Evolutionary conservation across 64 coral and sea anemone genomes (phyloP), one percentile per base, ranked within the genome.

Genomic region (Montipora foliosa): DNA sequence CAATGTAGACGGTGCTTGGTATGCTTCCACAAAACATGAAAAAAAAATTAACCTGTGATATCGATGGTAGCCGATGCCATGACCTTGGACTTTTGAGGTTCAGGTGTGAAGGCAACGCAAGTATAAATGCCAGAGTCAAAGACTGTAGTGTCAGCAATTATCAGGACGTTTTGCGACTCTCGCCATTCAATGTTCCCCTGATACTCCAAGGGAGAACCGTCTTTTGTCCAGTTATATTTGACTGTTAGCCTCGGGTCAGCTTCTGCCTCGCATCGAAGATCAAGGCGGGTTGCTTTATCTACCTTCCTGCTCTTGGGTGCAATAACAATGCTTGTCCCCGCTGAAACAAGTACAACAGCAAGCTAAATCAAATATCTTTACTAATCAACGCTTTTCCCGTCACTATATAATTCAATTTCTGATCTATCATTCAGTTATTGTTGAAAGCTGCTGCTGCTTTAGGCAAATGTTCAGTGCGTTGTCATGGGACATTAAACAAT

Each of bases 91-190:
- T 22, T 47, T 5, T 50, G 10, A 8, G 77, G 90, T 1, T 58
- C 17, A 37, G 89, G 80, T n/a, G 94, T 95, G 44, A 67, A 95
- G 7, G 90, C 90, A 44, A 95, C 85, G 69, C 94, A 95, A 2
- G 90, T 95, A 22, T 95, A 95, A 48, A 73, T 46, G 5, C 80
- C 94, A 62, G 66, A 84, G 48, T 95, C 94, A 50, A 83, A 66
- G 8, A 88, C 60, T 13, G 62, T 89, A 8, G 78, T 91, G 51
- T 87, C 73, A 7, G 47, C 53, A 14, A 95, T 87, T 46, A 22
- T 92, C 48, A 95, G 64, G 58, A 92, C 75, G 5, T 84, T 89
- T 47, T 83, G 29, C 13, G 55, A 64, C 16, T n/a, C 87, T 0
- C 76, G 29, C 95, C 95, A 96, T 7, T 85, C 50, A 3, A 94